Percentiles rank a stretch among this genome's conserved stretches.
Conservation (phyloP, 1,140 invertebrate genomes). For the Halesus radiatus region DNA sequence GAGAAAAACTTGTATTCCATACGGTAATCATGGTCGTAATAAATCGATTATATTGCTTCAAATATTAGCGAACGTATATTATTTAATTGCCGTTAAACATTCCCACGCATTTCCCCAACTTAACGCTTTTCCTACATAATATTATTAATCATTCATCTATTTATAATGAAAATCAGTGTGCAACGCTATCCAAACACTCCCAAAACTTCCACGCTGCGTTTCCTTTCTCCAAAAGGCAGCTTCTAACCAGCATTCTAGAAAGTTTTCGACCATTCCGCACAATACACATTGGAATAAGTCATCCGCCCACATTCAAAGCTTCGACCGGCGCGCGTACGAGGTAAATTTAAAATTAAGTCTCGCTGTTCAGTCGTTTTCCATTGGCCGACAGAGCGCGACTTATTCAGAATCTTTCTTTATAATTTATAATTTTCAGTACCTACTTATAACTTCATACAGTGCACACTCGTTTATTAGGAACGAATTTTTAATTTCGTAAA, state of each 20-base stretch:
- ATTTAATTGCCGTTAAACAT: slow-evolving; percentile 12
- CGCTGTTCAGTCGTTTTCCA: slow-evolving; percentile 11
- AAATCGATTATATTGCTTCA: too few species aligned
- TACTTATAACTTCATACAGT: neutral
- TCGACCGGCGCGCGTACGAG: neutral
- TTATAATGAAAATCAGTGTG: slow-evolving; percentile 16
- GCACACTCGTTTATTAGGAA: slow-evolving; percentile 15
- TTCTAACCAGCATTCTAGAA: slow-evolving; percentile 9
- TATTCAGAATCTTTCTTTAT: neutral
- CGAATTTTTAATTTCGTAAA: slow-evolving; percentile 1
- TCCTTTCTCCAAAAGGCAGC: slow-evolving; percentile 21
- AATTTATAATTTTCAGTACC: slow-evolving; percentile 9
- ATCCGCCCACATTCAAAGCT: slow-evolving; percentile 6
- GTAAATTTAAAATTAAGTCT: slow-evolving; percentile 22
- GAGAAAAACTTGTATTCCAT: too few species aligned
- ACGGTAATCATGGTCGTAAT: too few species aligned
- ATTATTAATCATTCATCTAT: slow-evolving; percentile 36
- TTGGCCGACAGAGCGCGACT: slow-evolving; percentile 2
- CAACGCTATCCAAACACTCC: neutral
- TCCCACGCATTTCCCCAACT: slow-evolving; percentile 25
- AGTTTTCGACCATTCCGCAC: neutral
- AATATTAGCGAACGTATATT: neutral
- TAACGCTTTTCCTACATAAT: neutral
- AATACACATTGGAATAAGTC: neutral
- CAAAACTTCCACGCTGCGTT: slow-evolving; percentile 14